A percentile compares a stretch with the other conserved stretches of the same genome.
These are phyloP conservation scores for Lordiphosa fenestrarum DNA, from an alignment of 2,888 invertebrate species.

Conservation along the genomic window DNA sequence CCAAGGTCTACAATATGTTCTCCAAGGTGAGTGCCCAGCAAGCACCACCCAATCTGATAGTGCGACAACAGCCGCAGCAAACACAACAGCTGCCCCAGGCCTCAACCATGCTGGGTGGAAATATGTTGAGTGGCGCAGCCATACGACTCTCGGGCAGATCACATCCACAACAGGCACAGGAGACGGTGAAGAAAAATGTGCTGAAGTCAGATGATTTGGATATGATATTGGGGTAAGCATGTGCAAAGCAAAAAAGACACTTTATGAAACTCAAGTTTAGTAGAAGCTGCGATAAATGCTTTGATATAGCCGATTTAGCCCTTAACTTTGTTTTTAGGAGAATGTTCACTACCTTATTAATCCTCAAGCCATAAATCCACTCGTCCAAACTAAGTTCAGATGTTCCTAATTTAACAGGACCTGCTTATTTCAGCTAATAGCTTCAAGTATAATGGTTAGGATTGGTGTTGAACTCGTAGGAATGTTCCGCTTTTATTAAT, in stretches of 20 bases:
- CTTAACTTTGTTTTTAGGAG: no score
- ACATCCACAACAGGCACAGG: constrained; percentile 26
- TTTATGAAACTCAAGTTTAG: no score
- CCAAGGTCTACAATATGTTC: constrained; percentile 78
- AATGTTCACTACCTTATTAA: no score
- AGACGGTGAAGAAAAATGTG: constrained; percentile 25
- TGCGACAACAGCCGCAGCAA: constrained; percentile 59
- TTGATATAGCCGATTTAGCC: no score
- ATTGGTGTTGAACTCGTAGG: no score
- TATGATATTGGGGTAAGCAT: constrained; percentile 86
- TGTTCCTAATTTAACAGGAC: no score
- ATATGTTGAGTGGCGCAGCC: constrained; percentile 45
- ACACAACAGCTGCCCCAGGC: constrained; percentile 44
- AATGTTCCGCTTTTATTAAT: no score
- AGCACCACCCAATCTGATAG: constrained; percentile 57
- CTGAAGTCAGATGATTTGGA: constrained; percentile 78
- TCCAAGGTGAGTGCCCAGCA: constrained; percentile 70
- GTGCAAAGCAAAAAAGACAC: background rate
- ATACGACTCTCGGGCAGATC: constrained; percentile 58
- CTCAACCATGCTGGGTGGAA: constrained; percentile 27
- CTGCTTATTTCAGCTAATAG: no score
- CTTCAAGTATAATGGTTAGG: no score
- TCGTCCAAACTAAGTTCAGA: no score
- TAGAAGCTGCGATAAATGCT: no score
- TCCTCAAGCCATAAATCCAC: no score